Base-by-base conservation (phyloP, 2,888 invertebrate genomes). In the Spodoptera exigua region DNA sequence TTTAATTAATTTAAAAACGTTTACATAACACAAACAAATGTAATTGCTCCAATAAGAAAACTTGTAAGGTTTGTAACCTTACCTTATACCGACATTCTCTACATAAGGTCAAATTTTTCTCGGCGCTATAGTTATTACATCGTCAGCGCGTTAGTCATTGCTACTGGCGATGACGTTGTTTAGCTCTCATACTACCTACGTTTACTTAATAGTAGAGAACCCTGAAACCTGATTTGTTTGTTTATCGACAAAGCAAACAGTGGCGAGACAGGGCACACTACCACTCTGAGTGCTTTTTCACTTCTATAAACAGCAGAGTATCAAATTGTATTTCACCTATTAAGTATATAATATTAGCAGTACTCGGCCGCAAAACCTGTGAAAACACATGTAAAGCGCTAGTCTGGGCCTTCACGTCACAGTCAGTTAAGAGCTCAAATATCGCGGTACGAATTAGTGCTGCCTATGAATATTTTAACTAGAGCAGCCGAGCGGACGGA, bases 141-240 rank as follows among this genome's bases (percentile, higher is more conserved):
- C 66, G 47, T 67, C 61, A 21, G 36, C 53, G 27, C 43, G 17
- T 73, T 61, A 73, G 68, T 73, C 74, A 73, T 55, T 40, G 49
- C 14, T 40, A 43, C 21, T 17, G 16, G 27, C 34, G 53, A 44
- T 70, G 73, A 71, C 62, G 37, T 16, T 55, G 37, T 16, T 60
- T 39, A 40, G n/a, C 18, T 61, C 13, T 56, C 44, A 40, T 47
- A 40, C 43, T 47, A 40, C 43, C 18, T 40, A 67, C 34, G 47
- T 44, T 14, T 48, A 55, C 11, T 35, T 61, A 62, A 54, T 47
- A 27, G 46, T 66, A 52, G 46, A 51, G 60, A 62, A 51, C 63
- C 64, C 61, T 76, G 83, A 80, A 83, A 82, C 78, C 67, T 76
- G 81, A 82, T 80, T 77, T 79, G 79, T 78, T 81, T 70, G 73